Conservation (phyloP, 1,140 invertebrate species). For the Tribolium madens region DNA sequence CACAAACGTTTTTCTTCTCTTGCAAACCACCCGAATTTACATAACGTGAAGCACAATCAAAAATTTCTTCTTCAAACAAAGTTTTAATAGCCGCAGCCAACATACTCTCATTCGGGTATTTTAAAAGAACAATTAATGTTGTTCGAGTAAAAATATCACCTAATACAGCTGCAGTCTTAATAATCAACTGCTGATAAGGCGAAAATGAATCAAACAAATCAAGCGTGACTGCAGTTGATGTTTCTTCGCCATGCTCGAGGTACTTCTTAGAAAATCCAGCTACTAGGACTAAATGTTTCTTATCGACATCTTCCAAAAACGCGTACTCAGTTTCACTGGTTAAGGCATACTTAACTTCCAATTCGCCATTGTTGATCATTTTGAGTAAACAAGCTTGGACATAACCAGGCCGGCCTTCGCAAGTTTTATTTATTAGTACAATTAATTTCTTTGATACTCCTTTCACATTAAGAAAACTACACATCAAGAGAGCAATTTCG, state of each 20-base stretch:
- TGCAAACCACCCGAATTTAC: slow-evolving; percentile 35
- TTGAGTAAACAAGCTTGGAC: slow-evolving; percentile 67
- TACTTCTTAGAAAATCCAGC: slow-evolving; percentile 45
- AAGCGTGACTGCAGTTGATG: slow-evolving; percentile 67
- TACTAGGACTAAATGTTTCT: slow-evolving; percentile 16
- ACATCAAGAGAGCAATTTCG: slow-evolving; percentile 52
- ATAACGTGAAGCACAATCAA: slow-evolving; percentile 57
- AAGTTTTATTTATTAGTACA: slow-evolving; percentile 64
- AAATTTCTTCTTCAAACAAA: slow-evolving; percentile 55
- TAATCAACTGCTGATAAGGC: slow-evolving; percentile 67
- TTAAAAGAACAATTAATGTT: slow-evolving; percentile 67
- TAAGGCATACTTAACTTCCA: slow-evolving; percentile 39
- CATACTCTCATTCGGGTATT: slow-evolving; percentile 59
- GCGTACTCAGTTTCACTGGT: slow-evolving; percentile 14
- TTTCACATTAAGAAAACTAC: slow-evolving; percentile 67
- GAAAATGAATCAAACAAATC: slow-evolving; percentile 68
- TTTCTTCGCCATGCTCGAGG: slow-evolving; percentile 43
- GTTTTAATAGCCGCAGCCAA: slow-evolving; percentile 49
- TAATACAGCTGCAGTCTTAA: slow-evolving; percentile 69
- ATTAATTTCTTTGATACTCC: slow-evolving; percentile 66
- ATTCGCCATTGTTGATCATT: slow-evolving; percentile 65
- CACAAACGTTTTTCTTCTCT: slow-evolving; percentile 26
- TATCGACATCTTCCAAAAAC: background rate
- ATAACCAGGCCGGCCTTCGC: slow-evolving; percentile 66
- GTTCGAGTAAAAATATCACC: slow-evolving; percentile 67